A percentile compares a stretch with the other conserved stretches of the same genome.
These are phyloP conservation scores for Xiphophorus maculatus DNA, from an alignment of 2,113 vertebrate species.

Conservation along the genomic window DNA sequence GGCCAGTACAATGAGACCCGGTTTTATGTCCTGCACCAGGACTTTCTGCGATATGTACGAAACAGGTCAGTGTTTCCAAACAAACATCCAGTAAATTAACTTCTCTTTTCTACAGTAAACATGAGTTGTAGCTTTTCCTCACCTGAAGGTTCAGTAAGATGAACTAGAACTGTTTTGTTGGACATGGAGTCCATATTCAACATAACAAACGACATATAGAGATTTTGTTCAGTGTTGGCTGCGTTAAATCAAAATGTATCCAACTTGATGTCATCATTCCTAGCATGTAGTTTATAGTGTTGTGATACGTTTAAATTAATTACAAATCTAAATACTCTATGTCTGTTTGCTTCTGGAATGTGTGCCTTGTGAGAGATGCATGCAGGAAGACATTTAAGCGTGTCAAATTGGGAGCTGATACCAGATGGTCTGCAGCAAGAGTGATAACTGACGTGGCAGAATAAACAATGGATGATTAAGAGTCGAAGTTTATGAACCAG, in stretches of 20 bases:
- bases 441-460: too few relatives aligned
- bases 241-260: not conserved
- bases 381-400: too few relatives aligned
- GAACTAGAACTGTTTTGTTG: not conserved
- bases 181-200: not conserved
- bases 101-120: not conserved
- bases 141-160: not conserved
- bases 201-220: not conserved
- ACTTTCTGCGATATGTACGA: conserved; percentile 87
- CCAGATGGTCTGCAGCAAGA: too few relatives aligned
- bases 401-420: too few relatives aligned
- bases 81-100: not conserved
- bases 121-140: not conserved
- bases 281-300: too few relatives aligned
- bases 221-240: not conserved
- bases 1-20: conserved; percentile 69
- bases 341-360: too few relatives aligned
- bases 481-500: too few relatives aligned
- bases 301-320: too few relatives aligned
- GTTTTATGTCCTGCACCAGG: conserved; percentile 87
- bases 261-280: not conserved
- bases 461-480: too few relatives aligned
- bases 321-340: too few relatives aligned
- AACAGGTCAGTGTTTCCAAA: conserved; percentile 82
- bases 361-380: too few relatives aligned